Base-by-base conservation (phyloP, 1,140 invertebrate species). In the Drosophila ohnishii region DNA sequence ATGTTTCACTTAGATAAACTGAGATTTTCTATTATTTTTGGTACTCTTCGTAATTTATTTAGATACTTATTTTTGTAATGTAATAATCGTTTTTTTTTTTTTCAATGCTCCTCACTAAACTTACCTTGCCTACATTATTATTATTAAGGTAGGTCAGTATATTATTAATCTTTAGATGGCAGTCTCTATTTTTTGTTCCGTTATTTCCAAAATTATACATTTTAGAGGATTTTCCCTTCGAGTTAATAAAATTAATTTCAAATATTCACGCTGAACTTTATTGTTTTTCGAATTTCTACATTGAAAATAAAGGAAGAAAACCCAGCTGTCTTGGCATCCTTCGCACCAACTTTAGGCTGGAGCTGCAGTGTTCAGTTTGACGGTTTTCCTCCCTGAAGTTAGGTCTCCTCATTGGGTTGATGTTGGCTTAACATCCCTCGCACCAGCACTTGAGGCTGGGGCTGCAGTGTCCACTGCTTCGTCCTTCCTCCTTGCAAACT, bases 341-440 rank as follows among this genome's bases (percentile, higher is more conserved):
- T 72, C 53, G 30, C 69, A 72, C 62, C 69, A 72, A 69, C 51
- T 70, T 70, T 0, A 72, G 51, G 19, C 64, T 50, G 25, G 65
- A 30, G 9, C 61, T 66, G 48, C 66, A 71, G 19, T 71, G 62
- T 19, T 19, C 19, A 19, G 19, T 19, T 19, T 19, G 22, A 22
- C 22, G 22, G 22, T 22, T 22, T 22, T 22, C 22, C 22, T 22
- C 22, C 22, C 22, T 22, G 22, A 22, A 22, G 22, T 1, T 22
- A 22, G 22, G 22, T 22, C 22, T 22, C 1, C 22, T 22, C 22
- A 22, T 22, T 22, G 22, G 22, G 22, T 22, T 22, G 22, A 22
- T 22, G 22, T 22, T 22, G 19, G 8, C 16, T 42, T 48, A 75
- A 3, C 62, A 71, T 37, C 66, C 62, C 34, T 72, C 55, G 30